phyloP scores from a whole-genome alignment of 2,113 vertebrate species.

The Sturnira hondurensis region DNA sequence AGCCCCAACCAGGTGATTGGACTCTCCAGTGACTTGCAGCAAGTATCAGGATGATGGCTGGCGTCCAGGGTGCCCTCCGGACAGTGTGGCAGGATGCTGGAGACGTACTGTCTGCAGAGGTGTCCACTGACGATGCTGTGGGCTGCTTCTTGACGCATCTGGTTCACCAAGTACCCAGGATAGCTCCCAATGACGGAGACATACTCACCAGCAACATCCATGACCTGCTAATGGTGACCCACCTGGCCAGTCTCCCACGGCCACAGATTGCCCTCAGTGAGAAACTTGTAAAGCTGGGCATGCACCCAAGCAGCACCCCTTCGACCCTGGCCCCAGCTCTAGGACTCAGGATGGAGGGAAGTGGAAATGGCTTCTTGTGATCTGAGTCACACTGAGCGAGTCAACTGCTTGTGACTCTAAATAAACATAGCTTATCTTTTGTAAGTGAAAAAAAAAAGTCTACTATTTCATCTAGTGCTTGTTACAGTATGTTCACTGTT shows the following conservation, averaged over 20 bases:
- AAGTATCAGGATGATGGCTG: constrained; percentile 88
- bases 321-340: background rate
- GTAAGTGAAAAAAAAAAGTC: background rate
- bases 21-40: constrained; percentile 94
- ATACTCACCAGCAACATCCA: constrained; percentile 99
- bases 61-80: constrained; percentile 92
- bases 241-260: constrained; percentile 94
- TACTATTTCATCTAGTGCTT: background rate
- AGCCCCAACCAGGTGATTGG: constrained; percentile 90
- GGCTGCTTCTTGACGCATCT: constrained; percentile 96
- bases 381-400: constrained; percentile 44
- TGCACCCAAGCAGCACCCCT: background rate
- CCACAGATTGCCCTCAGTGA: constrained; percentile 95
- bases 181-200: constrained; percentile 93
- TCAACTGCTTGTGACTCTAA: constrained; percentile 53
- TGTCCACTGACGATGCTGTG: constrained; percentile 94
- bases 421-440: constrained; percentile 67
- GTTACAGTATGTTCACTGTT: background rate
- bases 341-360: background rate
- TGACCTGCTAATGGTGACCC: constrained; percentile 95
- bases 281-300: constrained; percentile 89
- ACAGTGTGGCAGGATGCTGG: constrained; percentile 94
- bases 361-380: constrained; percentile 27
- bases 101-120: constrained; percentile 96
- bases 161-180: constrained; percentile 97